Conservation (phyloP, 2,113 vertebrate genomes). For the Scatophagus argus region DNA sequence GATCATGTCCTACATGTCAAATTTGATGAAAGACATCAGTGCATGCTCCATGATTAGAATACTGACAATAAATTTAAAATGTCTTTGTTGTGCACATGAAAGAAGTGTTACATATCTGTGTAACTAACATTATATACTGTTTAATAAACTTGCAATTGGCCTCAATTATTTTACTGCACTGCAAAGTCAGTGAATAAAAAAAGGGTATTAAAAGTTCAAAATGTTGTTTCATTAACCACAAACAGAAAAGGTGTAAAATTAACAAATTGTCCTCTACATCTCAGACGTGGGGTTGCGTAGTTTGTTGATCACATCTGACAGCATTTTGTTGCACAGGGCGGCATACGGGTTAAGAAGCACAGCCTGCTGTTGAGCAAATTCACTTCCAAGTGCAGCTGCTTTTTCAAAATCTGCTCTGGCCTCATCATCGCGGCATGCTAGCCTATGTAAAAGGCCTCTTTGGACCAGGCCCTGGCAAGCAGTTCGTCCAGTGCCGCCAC, state of each 20-base stretch:
- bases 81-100: neutral
- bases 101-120: neutral
- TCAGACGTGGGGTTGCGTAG: slow-evolving; percentile 80
- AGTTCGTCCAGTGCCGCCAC: slow-evolving; percentile 78
- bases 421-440: slow-evolving; percentile 81
- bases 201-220: neutral
- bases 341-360: slow-evolving; percentile 93
- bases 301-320: slow-evolving; percentile 88
- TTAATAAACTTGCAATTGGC: neutral
- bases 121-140: neutral
- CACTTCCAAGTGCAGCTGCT: slow-evolving; percentile 89
- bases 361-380: slow-evolving; percentile 91
- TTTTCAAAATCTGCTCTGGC: slow-evolving; percentile 87
- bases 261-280: slow-evolving; percentile 16
- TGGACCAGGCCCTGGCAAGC: slow-evolving; percentile 93
- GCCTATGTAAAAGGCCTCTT: slow-evolving; percentile 88
- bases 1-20: neutral
- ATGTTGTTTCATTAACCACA: slow-evolving; percentile 30
- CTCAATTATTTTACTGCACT: slow-evolving; percentile 6
- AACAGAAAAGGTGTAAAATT: neutral
- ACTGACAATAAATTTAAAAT: neutral
- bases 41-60: neutral
- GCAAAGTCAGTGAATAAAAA: neutral
- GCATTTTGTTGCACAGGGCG: slow-evolving; percentile 96
- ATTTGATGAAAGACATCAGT: neutral